Evolutionary conservation across 1,140 invertebrate species (phyloP), one percentile per base, ranked within the genome.

Genomic region (Phenacoccus solenopsis): DNA sequence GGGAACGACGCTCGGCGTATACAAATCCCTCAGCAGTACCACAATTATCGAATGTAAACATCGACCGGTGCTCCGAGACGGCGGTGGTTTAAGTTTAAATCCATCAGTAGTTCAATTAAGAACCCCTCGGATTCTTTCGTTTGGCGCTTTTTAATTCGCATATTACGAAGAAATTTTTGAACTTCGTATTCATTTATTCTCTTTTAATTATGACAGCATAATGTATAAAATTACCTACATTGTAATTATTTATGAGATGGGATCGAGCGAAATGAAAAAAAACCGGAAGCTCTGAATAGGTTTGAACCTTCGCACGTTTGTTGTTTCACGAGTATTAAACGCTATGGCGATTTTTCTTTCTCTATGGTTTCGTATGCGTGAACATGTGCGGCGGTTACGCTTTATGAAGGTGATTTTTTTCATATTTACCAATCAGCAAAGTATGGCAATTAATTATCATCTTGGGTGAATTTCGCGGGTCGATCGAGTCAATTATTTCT

Each of bases 181-280:
- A 49, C 38, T 64, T 64, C 10, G 25, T 64, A 64, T 10, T 64
- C 59, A 64, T 24, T 25, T 64, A 64, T 64, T 64, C 59, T 64
- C 25, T 64, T 64, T 64, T 64, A 64, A 64, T 64, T 64, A 64
- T 25, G 25, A 64, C 25, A 27, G 59, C 59, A 16, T 64, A 64
- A 64, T 27, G 59, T 64, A 64, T 64, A 64, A 64, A 20, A 64
- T 64, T 64, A 64, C 59, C 59, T 64, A 64, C 59, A 25, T 9
- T 64, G 59, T 64, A 64, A 64, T 64, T 64, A 64, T 64, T 10
- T 64, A 64, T 27, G 22, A 27, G 25, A 9, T 64, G 59, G 59
- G 25, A 25, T 64, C 2, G 21, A 64, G 21, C 22, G 59, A 64
- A 64, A 24, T 3, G 16, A 49, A 49, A n/a, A 49, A 20, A 24